Percentiles rank a stretch among this genome's conserved stretches.
phyloP scores from a whole-genome alignment of 2,888 invertebrate genomes.

The Allygus modestus region DNA sequence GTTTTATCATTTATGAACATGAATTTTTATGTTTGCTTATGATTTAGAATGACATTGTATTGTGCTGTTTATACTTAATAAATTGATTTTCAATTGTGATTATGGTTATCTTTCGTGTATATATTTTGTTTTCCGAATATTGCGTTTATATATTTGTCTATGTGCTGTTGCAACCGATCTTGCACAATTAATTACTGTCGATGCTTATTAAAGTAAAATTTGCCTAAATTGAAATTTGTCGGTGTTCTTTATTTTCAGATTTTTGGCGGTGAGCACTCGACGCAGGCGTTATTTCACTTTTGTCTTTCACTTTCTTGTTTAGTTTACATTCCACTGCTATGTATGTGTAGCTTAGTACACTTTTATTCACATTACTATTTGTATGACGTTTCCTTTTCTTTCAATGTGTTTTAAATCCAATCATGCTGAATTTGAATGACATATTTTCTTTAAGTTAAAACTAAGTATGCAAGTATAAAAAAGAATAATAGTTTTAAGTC shows the following conservation, averaged over 20 bases:
- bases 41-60: not conserved
- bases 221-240: conserved; percentile 10
- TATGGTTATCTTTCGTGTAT: not conserved
- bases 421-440: no score
- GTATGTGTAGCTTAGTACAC: not conserved
- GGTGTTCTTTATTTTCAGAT: conserved; percentile 43
- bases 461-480: no score
- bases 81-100: not conserved
- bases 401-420: not conserved
- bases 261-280: not conserved
- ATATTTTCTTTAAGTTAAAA: no score
- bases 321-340: not conserved
- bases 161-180: not conserved
- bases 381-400: not conserved
- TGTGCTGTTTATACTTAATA: not conserved
- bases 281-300: conserved; percentile 15
- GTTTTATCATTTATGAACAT: not conserved
- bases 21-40: not conserved
- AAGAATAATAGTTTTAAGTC: no score
- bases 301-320: conserved; percentile 6
- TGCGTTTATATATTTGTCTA: not conserved
- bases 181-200: not conserved
- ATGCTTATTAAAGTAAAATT: not conserved
- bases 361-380: not conserved
- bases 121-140: conserved; percentile 4